Evolutionary conservation across 2,113 vertebrate species (phyloP), one percentile per base, ranked within the genome.

Genomic region (Scatophagus argus): DNA sequence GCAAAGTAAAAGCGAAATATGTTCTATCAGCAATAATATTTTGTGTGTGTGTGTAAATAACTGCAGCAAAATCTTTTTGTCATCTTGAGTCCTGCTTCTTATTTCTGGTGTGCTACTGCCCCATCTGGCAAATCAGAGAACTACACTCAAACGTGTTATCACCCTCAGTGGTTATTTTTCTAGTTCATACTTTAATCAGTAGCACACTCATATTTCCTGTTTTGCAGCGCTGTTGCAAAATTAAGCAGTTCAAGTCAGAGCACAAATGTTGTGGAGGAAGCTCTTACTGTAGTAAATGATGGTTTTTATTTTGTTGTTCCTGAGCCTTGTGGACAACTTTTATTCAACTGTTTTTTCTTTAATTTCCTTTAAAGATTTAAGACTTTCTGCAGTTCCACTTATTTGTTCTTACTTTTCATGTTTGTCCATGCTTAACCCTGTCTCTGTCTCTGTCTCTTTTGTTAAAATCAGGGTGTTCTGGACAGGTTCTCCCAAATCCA

Each of bases 401-500:
- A 21, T 47, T 38, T 31, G 4, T n/a, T 41, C 5, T 16, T 52
- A 4, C 14, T 29, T 19, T 65, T 58, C 6, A 39, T 27, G 7
- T 44, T 31, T 9, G 2, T 23, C 11, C 0, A 0, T 32, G n/a
- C 58, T 23, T 58, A 7, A 49, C 13, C 7, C 8, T 31, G 4
- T 6, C 2, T 72, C n/a, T 67, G n/a, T n/a, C 13, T 12, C 27
- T 54, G 0, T 27, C 1, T 14, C 16, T 39, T 51, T 43, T 36
- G 1, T 64, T 6, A n/a, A n/a, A n/a, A n/a, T 29, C 80, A 99
- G 98, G 98, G 98, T 0, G 98, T 99, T 0, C 94, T 99, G 73
- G 98, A 99, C 91, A 95, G 98, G 23, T 96, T 99, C 83, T 99
- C 98, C 52, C 98, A 99, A 79, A 98, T 99, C 77, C 97, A 99